These are phyloP conservation scores for Cotesia vestalis DNA, from an alignment of 1,140 invertebrate species.

Conservation along the genomic window DNA sequence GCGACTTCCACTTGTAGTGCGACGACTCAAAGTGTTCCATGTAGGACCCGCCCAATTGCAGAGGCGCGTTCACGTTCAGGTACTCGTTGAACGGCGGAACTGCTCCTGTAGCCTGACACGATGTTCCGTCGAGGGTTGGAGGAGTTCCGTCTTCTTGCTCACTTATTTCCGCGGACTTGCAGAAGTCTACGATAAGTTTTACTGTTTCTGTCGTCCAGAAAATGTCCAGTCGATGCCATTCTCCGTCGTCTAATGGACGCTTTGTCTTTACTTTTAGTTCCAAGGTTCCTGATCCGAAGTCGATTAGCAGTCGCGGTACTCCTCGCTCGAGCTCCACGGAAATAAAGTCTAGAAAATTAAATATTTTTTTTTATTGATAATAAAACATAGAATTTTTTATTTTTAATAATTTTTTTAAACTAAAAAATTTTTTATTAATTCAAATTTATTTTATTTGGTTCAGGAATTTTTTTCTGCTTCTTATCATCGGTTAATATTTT, in stretches of 20 bases:
- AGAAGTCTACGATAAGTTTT: constrained; percentile 91
- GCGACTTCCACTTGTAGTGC: constrained; percentile 85
- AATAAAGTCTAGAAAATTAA: constrained; percentile 79
- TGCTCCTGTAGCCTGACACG: constrained; percentile 86
- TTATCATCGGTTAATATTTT: too few relatives aligned
- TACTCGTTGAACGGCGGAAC: constrained; percentile 97
- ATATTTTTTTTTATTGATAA: background rate
- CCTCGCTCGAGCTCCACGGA: constrained; percentile 91
- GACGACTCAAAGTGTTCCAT: constrained; percentile 86
- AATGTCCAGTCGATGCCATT: constrained; percentile 95
- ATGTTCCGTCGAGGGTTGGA: constrained; percentile 85
- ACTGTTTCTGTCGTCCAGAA: constrained; percentile 95
- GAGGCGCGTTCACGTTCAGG: constrained; percentile 93
- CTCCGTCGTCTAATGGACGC: constrained; percentile 87
- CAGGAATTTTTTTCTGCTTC: too few relatives aligned
- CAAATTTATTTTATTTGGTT: too few relatives aligned
- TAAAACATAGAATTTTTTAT: background rate
- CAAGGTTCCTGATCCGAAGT: constrained; percentile 94
- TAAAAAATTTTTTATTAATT: background rate
- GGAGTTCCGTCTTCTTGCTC: constrained; percentile 88
- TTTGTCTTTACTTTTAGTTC: constrained; percentile 89
- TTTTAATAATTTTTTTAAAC: background rate
- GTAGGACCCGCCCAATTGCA: constrained; percentile 92
- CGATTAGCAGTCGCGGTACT: constrained; percentile 87
- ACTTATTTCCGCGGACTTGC: constrained; percentile 84